A percentile compares a stretch with the other conserved stretches of the same genome.
These are phyloP conservation scores for Perizoma affinitatum DNA, from an alignment of 2,888 invertebrate species.

Conservation along the genomic window DNA sequence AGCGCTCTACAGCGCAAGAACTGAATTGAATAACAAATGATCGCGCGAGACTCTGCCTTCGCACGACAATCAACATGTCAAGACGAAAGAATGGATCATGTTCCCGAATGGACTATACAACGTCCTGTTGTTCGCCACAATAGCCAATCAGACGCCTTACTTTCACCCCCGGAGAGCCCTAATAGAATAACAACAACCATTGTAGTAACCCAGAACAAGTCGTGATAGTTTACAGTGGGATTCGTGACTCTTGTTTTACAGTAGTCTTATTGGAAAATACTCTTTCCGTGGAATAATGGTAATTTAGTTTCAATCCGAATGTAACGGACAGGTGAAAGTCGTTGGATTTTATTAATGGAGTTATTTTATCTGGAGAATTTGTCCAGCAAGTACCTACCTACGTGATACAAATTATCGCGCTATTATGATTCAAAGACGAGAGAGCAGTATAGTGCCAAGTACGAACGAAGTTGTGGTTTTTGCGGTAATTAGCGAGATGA, in stretches of 20 bases:
- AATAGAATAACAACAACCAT: constrained; percentile 76
- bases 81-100: constrained; percentile 68
- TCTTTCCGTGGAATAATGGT: constrained; percentile 66
- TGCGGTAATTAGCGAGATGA: constrained; percentile 26
- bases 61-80: constrained; percentile 74
- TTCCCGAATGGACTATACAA: constrained; percentile 64
- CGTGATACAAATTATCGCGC: constrained; percentile 35
- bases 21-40: constrained; percentile 72
- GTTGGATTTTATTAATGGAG: constrained; percentile 50
- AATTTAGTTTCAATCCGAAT: constrained; percentile 67
- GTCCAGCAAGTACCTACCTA: constrained; percentile 37
- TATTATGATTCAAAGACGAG: constrained; percentile 29
- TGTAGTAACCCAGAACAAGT: constrained; percentile 71
- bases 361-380: constrained; percentile 48
- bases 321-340: constrained; percentile 74
- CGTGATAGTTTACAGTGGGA: constrained; percentile 77
- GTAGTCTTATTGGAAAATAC: constrained; percentile 75
- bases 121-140: constrained; percentile 63
- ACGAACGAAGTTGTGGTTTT: constrained; percentile 30
- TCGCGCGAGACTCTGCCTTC: constrained; percentile 58
- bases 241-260: constrained; percentile 77
- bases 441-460: constrained; percentile 34
- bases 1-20: constrained; percentile 55
- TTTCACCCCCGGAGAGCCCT: constrained; percentile 76
- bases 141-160: constrained; percentile 73